phyloP scores from a whole-genome alignment of 2,888 invertebrate species.

The Falcaria lacertinaria region DNA sequence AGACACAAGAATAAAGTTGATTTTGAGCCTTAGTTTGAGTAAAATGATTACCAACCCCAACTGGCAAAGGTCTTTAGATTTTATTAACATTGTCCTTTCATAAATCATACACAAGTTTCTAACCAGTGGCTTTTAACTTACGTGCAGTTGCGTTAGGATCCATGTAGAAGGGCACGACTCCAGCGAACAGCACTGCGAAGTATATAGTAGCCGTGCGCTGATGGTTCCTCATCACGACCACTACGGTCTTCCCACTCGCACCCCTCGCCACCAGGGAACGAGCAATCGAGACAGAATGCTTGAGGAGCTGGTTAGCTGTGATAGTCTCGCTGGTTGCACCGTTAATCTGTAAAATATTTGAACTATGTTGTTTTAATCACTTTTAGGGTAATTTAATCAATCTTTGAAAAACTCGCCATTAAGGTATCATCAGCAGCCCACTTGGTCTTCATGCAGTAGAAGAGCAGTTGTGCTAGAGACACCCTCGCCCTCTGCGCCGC shows the following conservation, averaged over 20 bases:
- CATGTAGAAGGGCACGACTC: slow-evolving; percentile 30
- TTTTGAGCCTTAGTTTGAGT: too few relatives aligned
- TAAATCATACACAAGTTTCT: too few relatives aligned
- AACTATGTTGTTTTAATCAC: too few relatives aligned
- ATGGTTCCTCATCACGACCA: slow-evolving; percentile 36
- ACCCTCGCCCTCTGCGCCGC: slow-evolving; percentile 16
- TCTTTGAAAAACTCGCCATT: slow-evolving; percentile 38
- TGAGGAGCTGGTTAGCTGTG: slow-evolving; percentile 26
- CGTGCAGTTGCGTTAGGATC: slow-evolving; percentile 36
- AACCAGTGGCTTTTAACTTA: too few relatives aligned
- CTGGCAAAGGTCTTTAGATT: too few relatives aligned
- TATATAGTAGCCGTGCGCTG: slow-evolving; percentile 29
- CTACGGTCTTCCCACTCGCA: slow-evolving; percentile 18
- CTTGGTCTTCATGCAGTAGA: slow-evolving; percentile 27
- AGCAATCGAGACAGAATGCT: slow-evolving; percentile 25
- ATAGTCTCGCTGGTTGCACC: slow-evolving; percentile 25
- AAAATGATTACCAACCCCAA: too few relatives aligned
- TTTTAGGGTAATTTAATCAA: too few relatives aligned
- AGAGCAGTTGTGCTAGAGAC: slow-evolving; percentile 30
- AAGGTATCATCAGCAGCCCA: slow-evolving; percentile 14
- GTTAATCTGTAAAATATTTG: too few relatives aligned
- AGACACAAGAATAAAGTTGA: too few relatives aligned
- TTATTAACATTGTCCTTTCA: too few relatives aligned
- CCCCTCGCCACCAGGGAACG: slow-evolving; percentile 22
- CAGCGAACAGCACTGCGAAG: slow-evolving; percentile 33